phyloP scores from a whole-genome alignment of 2,797 vertebrate genomes.

The Syndactyla subalaris region DNA sequence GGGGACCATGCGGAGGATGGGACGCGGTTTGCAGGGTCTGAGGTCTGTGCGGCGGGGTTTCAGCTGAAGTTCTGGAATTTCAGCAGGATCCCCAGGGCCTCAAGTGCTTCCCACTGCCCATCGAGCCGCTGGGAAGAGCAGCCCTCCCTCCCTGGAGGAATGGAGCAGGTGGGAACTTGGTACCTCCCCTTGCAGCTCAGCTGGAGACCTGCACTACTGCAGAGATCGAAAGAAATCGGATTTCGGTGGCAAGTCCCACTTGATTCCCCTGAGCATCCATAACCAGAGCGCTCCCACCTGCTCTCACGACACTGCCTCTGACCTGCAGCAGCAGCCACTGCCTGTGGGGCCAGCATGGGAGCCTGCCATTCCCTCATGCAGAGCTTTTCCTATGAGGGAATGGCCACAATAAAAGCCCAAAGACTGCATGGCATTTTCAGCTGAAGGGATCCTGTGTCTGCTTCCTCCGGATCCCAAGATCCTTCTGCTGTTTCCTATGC shows the following conservation, averaged over 20 bases:
- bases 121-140: neutral
- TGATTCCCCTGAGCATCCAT: neutral
- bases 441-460: neutral
- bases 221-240: fast-evolving
- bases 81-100: neutral
- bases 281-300: neutral
- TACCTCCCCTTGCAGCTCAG: neutral
- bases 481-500: neutral
- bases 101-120: neutral
- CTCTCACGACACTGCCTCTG: neutral
- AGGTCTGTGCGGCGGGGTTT: fast-evolving
- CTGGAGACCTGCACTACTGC: neutral
- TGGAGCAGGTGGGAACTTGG: fast-evolving
- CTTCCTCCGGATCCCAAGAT: neutral
- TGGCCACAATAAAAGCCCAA: neutral
- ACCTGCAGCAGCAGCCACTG: neutral
- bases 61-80: neutral
- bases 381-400: neutral
- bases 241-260: neutral
- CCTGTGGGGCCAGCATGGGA: neutral
- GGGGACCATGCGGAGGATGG: neutral
- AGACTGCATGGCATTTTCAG: neutral
- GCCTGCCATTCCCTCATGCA: neutral
- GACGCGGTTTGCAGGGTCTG: neutral
- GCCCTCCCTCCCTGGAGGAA: neutral